Evolutionary conservation across 2,797 vertebrate species (phyloP), one percentile per base, ranked within the genome.

Genomic region (Rhincodon typus): DNA sequence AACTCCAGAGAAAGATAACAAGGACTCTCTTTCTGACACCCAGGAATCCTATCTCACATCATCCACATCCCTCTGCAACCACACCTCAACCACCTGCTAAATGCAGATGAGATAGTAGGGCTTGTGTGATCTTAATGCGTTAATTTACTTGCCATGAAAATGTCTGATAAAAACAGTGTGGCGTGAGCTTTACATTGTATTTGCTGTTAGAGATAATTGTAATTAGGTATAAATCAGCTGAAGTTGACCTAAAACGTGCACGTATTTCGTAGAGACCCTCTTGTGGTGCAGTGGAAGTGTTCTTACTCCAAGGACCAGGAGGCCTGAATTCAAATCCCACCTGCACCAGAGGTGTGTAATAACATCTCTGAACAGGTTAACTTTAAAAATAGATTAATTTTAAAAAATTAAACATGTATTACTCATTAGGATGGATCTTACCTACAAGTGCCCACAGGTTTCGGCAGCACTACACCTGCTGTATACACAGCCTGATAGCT

Each of bases 401-500:
- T 62, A 2, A 10, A 62, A 62, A 62, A 62, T 62, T 62, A 62
- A 62, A 13, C 19, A 93, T 23, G 4, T 25, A 38, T 66, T 21
- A 19, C 3, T 93, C n/a, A 93, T 19, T 23, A 10, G n/a, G 19
- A 93, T 38, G 3, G 25, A 94, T 69, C 97, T 91, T 96, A 99
- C 99, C 99, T 99, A 98, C 99, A 99, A 17, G 99, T 99, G 96
- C 99, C 98, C 94, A 99, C 99, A 25, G 99, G 99, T 97, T 99
- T 99, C 95, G 99, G 99, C 97, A 99, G 97, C 13, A 99, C 99
- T 96, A 99, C 99, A 8, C 99, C 99, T 0, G 99, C 99, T 12
- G 99, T 99, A 97, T 99, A 99, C 94, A 99, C 99, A 0, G 99
- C 99, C 98, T 99, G 99, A 96, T 99, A 99, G 97, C 99, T 99